Evolutionary conservation across 2,113 vertebrate genomes (phyloP).

Genomic region (Chaetodon trifascialis): DNA sequence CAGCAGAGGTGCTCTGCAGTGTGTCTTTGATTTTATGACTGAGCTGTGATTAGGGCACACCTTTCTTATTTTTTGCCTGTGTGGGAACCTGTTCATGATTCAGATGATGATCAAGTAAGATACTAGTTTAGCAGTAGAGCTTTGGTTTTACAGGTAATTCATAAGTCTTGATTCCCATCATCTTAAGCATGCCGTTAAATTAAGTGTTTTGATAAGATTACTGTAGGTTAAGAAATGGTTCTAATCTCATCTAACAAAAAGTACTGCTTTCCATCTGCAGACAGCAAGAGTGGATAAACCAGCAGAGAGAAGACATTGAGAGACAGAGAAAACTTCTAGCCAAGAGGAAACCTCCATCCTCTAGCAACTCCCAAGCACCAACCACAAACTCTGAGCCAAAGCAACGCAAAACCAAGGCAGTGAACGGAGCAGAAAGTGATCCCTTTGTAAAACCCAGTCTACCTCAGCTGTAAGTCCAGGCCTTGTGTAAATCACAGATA

Average conservation of each 20-base stretch:
- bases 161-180: neutral
- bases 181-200: neutral
- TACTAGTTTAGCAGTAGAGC: neutral
- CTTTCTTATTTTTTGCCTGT: neutral
- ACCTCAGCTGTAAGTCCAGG: constrained; percentile 94
- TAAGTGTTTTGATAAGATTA: neutral
- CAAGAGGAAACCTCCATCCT: constrained; percentile 96
- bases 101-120: neutral
- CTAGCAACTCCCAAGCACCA: constrained; percentile 94
- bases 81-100: neutral
- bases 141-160: neutral
- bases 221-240: neutral
- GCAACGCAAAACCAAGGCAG: constrained; percentile 98
- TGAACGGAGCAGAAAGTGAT: constrained; percentile 98
- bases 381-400: constrained; percentile 98
- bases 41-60: neutral
- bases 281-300: constrained; percentile 98
- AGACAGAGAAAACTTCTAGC: constrained; percentile 98
- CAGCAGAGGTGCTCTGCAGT: too few species aligned
- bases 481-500: neutral
- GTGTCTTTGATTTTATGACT: neutral
- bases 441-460: constrained; percentile 99
- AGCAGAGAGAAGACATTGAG: constrained; percentile 99
- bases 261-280: constrained; percentile 77
- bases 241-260: neutral